A percentile compares a stretch with the other conserved stretches of the same genome.
Evolutionary conservation across 2,888 invertebrate species (phyloP).

Genomic region (Lymantria dispar): DNA sequence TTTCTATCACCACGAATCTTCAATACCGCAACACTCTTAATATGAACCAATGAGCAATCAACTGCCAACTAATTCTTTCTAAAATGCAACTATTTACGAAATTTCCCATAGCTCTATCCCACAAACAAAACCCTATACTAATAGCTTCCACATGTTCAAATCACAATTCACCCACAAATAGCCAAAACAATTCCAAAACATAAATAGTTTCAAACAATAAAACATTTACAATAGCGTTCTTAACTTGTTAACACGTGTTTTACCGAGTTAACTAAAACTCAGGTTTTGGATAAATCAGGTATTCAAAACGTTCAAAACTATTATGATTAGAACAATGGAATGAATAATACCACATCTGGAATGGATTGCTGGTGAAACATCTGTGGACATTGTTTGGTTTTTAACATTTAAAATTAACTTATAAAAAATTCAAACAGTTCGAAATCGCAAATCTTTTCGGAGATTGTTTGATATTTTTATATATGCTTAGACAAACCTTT

Average conservation of each 20-base stretch:
- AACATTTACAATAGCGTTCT: slow-evolving; percentile 13
- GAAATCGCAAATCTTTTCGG: background rate
- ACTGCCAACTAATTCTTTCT: too few species aligned
- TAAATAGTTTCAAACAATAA: slow-evolving; percentile 6
- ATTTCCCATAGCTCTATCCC: too few species aligned
- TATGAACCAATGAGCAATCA: too few species aligned
- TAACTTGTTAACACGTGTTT: slow-evolving; percentile 12
- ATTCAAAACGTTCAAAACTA: slow-evolving; percentile 17
- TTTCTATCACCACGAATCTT: too few species aligned
- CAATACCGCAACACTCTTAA: too few species aligned
- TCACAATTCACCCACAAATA: background rate
- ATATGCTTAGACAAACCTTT: too few species aligned
- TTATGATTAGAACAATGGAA: slow-evolving; percentile 18
- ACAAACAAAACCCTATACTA: background rate
- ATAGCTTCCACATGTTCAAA: background rate
- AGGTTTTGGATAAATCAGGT: slow-evolving; percentile 18
- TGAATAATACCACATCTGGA: slow-evolving; percentile 26
- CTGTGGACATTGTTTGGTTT: slow-evolving; percentile 22
- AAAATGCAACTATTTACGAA: too few species aligned
- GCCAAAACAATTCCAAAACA: background rate
- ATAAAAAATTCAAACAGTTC: background rate
- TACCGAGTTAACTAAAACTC: background rate
- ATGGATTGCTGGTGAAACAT: slow-evolving; percentile 18
- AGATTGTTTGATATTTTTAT: too few species aligned
- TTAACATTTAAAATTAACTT: background rate